These are phyloP conservation scores for Branchipolynoe longqiensis DNA, from an alignment of 2,888 invertebrate species.

Conservation along the genomic window DNA sequence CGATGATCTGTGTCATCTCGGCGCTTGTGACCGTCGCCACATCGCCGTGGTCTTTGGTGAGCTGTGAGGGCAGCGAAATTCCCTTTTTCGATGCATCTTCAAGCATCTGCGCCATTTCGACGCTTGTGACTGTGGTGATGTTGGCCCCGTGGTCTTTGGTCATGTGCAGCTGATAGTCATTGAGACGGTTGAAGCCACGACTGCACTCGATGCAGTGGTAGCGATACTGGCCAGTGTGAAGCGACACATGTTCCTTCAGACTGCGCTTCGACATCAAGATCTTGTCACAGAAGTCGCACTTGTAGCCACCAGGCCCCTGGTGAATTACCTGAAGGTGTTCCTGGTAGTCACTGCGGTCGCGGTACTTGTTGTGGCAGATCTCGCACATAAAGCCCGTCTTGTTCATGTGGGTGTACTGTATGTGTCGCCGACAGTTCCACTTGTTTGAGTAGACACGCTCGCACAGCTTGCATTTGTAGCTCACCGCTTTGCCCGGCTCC, in stretches of 20 bases:
- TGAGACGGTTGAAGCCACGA: constrained; percentile 45
- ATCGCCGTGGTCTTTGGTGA: not conserved
- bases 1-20: not conserved
- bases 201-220: constrained; percentile 49
- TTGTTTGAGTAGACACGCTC: constrained; percentile 50
- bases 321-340: constrained; percentile 25
- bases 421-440: constrained; percentile 56
- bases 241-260: constrained; percentile 32
- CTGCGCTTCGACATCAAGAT: constrained; percentile 56
- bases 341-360: constrained; percentile 43
- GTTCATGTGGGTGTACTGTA: constrained; percentile 49
- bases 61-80: no score
- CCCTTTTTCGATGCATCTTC: constrained; percentile 8
- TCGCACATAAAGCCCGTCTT: constrained; percentile 49
- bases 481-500: constrained; percentile 46
- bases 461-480: constrained; percentile 44
- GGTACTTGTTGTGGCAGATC: constrained; percentile 48
- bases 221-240: constrained; percentile 50
- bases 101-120: constrained; percentile 26
- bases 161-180: constrained; percentile 49
- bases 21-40: not conserved
- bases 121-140: not conserved
- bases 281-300: constrained; percentile 54
- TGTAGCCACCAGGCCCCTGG: constrained; percentile 47
- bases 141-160: constrained; percentile 45